Evolutionary conservation across 2,113 vertebrate species (phyloP), one percentile per base, ranked within the genome.

Genomic region (Nyctibius bracteatus): DNA sequence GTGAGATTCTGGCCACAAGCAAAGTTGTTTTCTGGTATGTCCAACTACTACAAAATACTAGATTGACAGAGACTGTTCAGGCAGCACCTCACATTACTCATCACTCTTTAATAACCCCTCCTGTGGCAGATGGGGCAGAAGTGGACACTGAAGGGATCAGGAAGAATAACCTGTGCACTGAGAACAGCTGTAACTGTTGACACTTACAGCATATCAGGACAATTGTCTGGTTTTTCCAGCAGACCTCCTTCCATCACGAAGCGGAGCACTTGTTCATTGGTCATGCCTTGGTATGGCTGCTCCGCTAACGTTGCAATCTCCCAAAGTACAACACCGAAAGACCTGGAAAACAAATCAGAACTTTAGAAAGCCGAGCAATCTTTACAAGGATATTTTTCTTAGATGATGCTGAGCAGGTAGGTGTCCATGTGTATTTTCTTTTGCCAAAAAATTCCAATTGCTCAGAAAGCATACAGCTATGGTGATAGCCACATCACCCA

Each of bases 221-320:
- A 99, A 92, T 99, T 99, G 97, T 99, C 99, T 0, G 99, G 99
- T 93, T 99, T 99, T 65, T 99, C 99, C 98, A 99, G 97, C 88
- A 99, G 98, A 54, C 99, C 99, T 15, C 99, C 99, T 81, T 99
- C 99, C 99, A 99, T 99, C 96, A 99, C 99, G 4, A 99, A 99
- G 89, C 99, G 99, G 73, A 99, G 98, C 88, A 99, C 99, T 97
- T 99, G 99, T 84, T 99, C 99, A 9, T 99, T 99, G 97, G 99
- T 99, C 99, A 99, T 98, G 92, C 99, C 99, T 96, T 99, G 99
- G 98, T 99, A 99, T 0, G 99, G 99, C 96, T 99, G 99, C 93
- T 99, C 99, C 0, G 99, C 99, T 74, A 99, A 97, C 1, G 99
- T 99, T 63, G 99, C 99, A 0, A 99, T 99, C 97, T 99, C 99